Evolutionary conservation across 2,113 vertebrate species (phyloP).

Genomic region (Tautogolabrus adspersus): DNA sequence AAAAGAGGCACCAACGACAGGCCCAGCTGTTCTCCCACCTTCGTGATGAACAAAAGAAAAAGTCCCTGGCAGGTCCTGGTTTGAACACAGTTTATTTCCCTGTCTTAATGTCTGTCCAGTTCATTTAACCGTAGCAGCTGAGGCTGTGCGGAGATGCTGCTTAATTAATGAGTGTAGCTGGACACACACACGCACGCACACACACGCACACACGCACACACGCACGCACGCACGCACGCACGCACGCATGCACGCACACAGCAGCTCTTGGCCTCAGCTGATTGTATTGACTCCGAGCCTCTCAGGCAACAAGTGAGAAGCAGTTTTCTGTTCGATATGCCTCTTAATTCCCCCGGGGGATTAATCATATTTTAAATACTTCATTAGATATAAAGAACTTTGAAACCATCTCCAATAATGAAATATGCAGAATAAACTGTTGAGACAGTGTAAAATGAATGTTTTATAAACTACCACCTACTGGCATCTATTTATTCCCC

Average conservation of each 20-base stretch:
- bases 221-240: neutral
- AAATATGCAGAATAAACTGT: neutral
- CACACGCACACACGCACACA: no score
- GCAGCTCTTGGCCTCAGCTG: slow-evolving; percentile 5
- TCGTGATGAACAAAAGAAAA: slow-evolving; percentile 31
- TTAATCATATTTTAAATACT: slow-evolving; percentile 29
- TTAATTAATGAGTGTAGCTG: slow-evolving; percentile 48
- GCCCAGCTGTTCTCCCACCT: slow-evolving; percentile 20
- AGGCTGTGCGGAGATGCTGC: slow-evolving; percentile 25
- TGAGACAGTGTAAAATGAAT: neutral
- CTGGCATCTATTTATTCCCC: neutral
- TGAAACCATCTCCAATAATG: slow-evolving; percentile 10
- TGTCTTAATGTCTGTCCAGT: slow-evolving; percentile 50
- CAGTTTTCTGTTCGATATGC: slow-evolving; percentile 3
- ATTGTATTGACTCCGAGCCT: slow-evolving; percentile 29
- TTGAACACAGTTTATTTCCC: slow-evolving; percentile 35
- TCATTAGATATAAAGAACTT: slow-evolving; percentile 5
- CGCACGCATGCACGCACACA: no score
- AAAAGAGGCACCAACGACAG: slow-evolving; percentile 28
- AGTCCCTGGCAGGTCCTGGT: slow-evolving; percentile 13
- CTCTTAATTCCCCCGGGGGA: slow-evolving; percentile 1
- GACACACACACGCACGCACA: neutral
- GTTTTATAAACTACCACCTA: neutral
- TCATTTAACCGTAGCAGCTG: slow-evolving; percentile 47
- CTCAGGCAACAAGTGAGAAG: neutral